These are phyloP conservation scores for Coboldia fuscipes DNA, from an alignment of 1,140 invertebrate species.

Conservation along the genomic window DNA sequence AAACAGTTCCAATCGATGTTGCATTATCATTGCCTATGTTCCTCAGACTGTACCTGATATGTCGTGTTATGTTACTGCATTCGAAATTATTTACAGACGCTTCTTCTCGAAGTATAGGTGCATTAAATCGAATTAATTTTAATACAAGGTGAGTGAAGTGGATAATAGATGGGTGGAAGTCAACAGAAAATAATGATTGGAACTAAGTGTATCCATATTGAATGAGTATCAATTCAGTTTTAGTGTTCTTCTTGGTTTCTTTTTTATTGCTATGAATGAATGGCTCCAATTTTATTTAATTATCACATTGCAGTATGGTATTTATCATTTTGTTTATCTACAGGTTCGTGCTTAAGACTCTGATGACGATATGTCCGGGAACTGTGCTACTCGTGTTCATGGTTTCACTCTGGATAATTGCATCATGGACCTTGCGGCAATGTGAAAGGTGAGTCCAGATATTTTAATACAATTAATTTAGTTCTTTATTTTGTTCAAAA, in stretches of 20 bases:
- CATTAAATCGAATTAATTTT: slow-evolving; percentile 98
- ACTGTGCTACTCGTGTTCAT: slow-evolving; percentile 96
- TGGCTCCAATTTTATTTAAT: slow-evolving; percentile 2
- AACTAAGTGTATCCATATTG: no score
- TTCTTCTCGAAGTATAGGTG: slow-evolving; percentile 81
- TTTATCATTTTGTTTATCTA: slow-evolving; percentile 7
- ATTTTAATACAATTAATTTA: not conserved
- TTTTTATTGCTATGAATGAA: not conserved
- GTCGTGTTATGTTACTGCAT: slow-evolving; percentile 96
- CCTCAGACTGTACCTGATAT: slow-evolving; percentile 95
- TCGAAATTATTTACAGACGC: slow-evolving; percentile 98
- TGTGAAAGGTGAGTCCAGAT: slow-evolving; percentile 81
- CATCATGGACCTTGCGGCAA: slow-evolving; percentile 92
- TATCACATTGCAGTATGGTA: no score
- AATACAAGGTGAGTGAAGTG: slow-evolving; percentile 68
- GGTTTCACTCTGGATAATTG: slow-evolving; percentile 98
- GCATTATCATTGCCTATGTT: slow-evolving; percentile 98
- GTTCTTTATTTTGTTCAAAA: not conserved
- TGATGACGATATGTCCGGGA: slow-evolving; percentile 99
- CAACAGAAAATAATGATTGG: no score
- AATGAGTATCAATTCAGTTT: not conserved
- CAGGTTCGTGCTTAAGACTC: slow-evolving; percentile 94
- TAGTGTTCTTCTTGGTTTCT: slow-evolving; percentile 3
- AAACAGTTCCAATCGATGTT: slow-evolving; percentile 81
- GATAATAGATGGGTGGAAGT: no score